A percentile compares a stretch with the other conserved stretches of the same genome.
Evolutionary conservation across 1,140 invertebrate species (phyloP).

Genomic region (Thaumetopoea pityocampa): DNA sequence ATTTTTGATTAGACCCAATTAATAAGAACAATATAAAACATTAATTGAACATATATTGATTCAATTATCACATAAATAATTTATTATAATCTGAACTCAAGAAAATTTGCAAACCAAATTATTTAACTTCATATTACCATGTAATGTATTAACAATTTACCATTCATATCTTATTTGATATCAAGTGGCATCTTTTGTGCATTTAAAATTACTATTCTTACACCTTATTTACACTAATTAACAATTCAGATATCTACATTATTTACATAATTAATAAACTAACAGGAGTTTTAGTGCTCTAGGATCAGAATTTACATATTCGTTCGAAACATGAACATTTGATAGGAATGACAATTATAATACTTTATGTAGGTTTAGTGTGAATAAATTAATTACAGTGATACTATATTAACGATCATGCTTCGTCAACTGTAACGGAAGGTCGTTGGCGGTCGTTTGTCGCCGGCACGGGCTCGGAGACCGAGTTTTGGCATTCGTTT

Average conservation of each 20-base stretch:
- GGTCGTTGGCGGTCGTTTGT: conserved; percentile 45
- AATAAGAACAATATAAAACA: no score
- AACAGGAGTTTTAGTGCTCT: conserved; percentile 50
- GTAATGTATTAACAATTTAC: conserved; percentile 5
- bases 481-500: conserved; percentile 46
- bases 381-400: conserved; percentile 42
- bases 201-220: conserved; percentile 42
- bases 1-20: no score
- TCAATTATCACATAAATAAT: no score
- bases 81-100: conserved; percentile 3
- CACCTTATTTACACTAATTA: conserved; percentile 43
- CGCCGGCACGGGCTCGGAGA: conserved; percentile 49
- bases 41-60: no score
- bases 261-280: conserved; percentile 65
- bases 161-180: conserved; percentile 1
- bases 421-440: conserved; percentile 71
- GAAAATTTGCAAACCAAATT: conserved; percentile 1
- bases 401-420: conserved; percentile 65
- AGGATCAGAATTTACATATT: conserved; percentile 58
- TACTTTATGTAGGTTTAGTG: conserved; percentile 39
- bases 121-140: conserved; percentile 4
- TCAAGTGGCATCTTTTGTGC: conserved; percentile 37
- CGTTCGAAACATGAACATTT: conserved; percentile 49
- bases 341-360: conserved; percentile 44
- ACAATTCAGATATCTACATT: conserved; percentile 50